Evolutionary conservation across 2,888 invertebrate species (phyloP).

Genomic region (Archips crataeganus): DNA sequence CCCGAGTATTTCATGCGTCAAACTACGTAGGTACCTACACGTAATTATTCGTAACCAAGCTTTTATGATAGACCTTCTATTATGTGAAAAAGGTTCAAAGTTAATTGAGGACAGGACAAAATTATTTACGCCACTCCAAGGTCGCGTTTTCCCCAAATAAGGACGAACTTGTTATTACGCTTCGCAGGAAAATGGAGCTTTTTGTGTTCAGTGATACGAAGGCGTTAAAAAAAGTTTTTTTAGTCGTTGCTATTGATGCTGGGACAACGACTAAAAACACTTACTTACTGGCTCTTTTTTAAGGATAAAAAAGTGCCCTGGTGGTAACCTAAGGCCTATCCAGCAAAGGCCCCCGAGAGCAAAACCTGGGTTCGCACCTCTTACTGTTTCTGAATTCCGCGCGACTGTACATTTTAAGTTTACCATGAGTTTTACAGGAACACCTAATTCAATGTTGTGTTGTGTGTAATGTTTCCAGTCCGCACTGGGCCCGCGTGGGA

Average conservation of each 20-base stretch:
- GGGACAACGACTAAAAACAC: too few species aligned
- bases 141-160: constrained; percentile 3
- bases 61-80: not conserved
- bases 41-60: not conserved
- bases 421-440: too few species aligned
- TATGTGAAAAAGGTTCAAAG: not conserved
- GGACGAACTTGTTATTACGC: constrained; percentile 15
- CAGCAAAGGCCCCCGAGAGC: too few species aligned
- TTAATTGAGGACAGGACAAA: not conserved
- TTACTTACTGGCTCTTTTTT: too few species aligned
- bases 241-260: not conserved
- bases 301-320: too few species aligned
- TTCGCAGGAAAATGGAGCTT: constrained; percentile 6
- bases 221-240: constrained; percentile 18
- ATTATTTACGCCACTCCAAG: constrained; percentile 9
- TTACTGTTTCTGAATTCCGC: too few species aligned
- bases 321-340: too few species aligned
- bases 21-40: not conserved
- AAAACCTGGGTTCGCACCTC: too few species aligned
- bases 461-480: too few species aligned
- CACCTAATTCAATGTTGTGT: too few species aligned
- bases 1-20: constrained; percentile 1
- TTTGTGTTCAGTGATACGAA: constrained; percentile 13
- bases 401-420: too few species aligned
- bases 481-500: too few species aligned